Base-by-base conservation (phyloP, 1,140 invertebrate genomes). In the Manduca sexta region DNA sequence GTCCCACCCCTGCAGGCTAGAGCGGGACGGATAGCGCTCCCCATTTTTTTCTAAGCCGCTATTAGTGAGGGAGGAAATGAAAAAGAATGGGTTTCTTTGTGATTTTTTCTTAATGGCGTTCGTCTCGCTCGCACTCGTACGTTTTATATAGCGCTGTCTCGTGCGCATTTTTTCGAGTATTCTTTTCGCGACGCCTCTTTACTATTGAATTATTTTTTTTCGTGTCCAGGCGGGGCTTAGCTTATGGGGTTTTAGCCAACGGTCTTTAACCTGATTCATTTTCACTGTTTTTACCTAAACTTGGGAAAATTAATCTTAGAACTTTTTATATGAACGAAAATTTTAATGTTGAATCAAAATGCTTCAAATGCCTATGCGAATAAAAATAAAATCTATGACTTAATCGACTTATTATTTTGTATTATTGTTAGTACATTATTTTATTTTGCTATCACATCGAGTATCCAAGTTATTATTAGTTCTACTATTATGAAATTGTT, bases 71-170 rank as follows among this genome's bases (percentile, higher is more conserved):
- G 81, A 84, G 81, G 81, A 84, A 84, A 82, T 82, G 78, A 69
- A 84, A 83, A 84, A 83, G 82, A 85, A 85, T 82, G 70, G 63
- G 63, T 71, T 80, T 83, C 80, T 83, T 85, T 82, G 65, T 69
- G 69, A 83, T 83, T 85, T 85, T 83, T 83, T 81, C 77, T 83
- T 82, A 72, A 64, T 69, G 51, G 45, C 57, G 8, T 44, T 54
- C 45, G 53, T 82, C 82, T 74, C 79, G 66, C 73, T 82, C 62
- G 71, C 70, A 61, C 78, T 56, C 16, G 40, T 5, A 31, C 39
- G 14, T 7, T 39, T 44, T 12, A 50, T 45, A 64, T 79, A 68
- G 52, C 37, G 52, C 49, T 49, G 57, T 84, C 60, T 69, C 74
- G 60, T 44, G 42, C 54, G 12, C 52, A 56, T 82, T 82, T 74